Base-by-base conservation (phyloP, 1,140 invertebrate species). In the Bilobella aurantiaca region DNA sequence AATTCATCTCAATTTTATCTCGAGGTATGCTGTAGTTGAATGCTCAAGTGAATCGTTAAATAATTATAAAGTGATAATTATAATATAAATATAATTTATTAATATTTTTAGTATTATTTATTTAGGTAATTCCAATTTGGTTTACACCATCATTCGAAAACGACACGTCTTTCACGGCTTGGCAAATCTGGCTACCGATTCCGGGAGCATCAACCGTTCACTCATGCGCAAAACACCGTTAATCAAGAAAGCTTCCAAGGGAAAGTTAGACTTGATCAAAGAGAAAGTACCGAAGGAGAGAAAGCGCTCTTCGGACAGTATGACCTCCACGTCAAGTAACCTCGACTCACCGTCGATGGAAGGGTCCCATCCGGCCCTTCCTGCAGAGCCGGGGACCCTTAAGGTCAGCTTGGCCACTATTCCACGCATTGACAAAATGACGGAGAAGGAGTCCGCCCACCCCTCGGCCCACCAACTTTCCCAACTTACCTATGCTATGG, bases 131-230 rank as follows among this genome's bases (percentile, higher is more conserved):
- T 93, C 93, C 21, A 98, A 98, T 83, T 81, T 99, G 65, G 92
- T 99, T 28, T 99, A 99, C 79, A 98, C 95, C 3, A 98, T 99
- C 67, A 99, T 99, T 73, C 84, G 96, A 47, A 99, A 99, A 77
- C 82, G 96, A 28, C 90, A 94, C 76, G 93, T 98, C 58, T 99
- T 99, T 79, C 95, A 99, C 80, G 85, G 90, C 63, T 80, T 99
- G 68, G 93, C 94, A 16, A 99, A 97, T 81, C 79, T 99, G 63
- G 93, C 95, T 1, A 90, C 89, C 58, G 96, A 99, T 77, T 88
- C 91, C 75, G 82, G 83, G 14, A 87, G 90, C 59, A 97, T 98
- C 74, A 85, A 87, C 25, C 89, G 90, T 74, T 90, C 90, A 2
- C 78, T 94, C 23, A 87, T 83, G 68, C 74, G 62, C 27, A 73